phyloP scores from a whole-genome alignment of 2,888 invertebrate genomes.

The Microctonus brassicae region DNA sequence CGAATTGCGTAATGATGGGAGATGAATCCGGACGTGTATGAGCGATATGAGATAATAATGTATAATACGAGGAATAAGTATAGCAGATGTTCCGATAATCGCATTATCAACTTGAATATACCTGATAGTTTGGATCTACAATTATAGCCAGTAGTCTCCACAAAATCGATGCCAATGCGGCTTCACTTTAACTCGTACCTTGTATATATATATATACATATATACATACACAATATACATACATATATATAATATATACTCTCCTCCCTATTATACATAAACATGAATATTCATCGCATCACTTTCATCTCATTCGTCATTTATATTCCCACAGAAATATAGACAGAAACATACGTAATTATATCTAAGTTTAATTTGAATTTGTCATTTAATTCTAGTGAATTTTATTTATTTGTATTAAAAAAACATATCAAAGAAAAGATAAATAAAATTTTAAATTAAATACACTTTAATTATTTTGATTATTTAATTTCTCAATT shows the following conservation, averaged over 20 bases:
- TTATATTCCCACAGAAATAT: no score
- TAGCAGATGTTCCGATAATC: constrained; percentile 47
- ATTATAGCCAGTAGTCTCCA: constrained; percentile 38
- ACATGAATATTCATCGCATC: background rate
- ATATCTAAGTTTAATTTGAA: no score
- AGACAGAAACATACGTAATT: no score
- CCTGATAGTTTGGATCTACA: constrained; percentile 36
- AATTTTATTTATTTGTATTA: no score
- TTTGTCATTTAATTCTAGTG: no score
- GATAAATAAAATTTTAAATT: no score
- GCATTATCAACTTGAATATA: constrained; percentile 44
- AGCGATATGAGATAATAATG: constrained; percentile 4
- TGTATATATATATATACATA: no score
- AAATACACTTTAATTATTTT: no score
- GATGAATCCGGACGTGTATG: background rate
- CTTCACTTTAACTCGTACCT: constrained; percentile 21
- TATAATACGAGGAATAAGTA: constrained; percentile 32
- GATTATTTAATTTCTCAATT: no score
- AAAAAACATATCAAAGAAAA: no score
- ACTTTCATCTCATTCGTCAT: background rate
- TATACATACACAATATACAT: background rate
- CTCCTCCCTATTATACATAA: background rate
- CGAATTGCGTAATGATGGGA: no score
- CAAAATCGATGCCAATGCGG: constrained; percentile 43
- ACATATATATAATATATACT: no score